Conservation (phyloP, 2,888 invertebrate genomes). For the Octonoba sinensis region DNA sequence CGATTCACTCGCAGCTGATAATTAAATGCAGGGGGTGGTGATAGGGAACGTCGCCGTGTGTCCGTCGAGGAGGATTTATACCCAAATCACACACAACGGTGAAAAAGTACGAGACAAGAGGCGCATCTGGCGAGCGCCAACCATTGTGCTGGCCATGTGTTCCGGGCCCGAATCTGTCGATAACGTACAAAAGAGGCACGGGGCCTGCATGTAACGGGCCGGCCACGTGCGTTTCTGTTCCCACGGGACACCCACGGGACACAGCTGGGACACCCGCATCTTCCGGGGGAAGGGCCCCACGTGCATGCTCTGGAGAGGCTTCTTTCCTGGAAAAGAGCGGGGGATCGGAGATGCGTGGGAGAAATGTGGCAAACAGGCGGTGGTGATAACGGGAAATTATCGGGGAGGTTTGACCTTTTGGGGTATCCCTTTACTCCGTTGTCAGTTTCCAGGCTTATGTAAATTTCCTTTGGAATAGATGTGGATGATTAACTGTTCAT, state of each 20-base stretch:
- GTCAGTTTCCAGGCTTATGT: too few relatives aligned
- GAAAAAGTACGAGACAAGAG: too few relatives aligned
- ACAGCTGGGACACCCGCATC: conserved; percentile 30
- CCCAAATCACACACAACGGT: too few relatives aligned
- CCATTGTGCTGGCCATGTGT: conserved; percentile 21
- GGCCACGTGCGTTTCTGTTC: conserved; percentile 44
- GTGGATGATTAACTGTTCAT: too few relatives aligned
- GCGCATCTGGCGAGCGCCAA: conserved; percentile 27
- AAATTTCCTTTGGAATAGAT: too few relatives aligned
- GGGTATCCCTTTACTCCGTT: background rate
- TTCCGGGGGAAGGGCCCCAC: conserved; percentile 21
- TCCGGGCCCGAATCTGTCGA: conserved; percentile 17
- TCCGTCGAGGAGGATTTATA: too few relatives aligned
- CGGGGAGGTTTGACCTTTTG: conserved; percentile 6
- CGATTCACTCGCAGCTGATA: too few relatives aligned
- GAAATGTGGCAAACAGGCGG: too few relatives aligned
- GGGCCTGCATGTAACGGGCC: conserved; percentile 27
- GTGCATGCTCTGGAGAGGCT: background rate
- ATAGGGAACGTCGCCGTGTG: too few relatives aligned
- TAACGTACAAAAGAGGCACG: conserved; percentile 40
- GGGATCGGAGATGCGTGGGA: too few relatives aligned
- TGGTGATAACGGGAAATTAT: background rate
- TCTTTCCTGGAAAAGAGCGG: too few relatives aligned
- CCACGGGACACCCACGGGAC: conserved; percentile 52
- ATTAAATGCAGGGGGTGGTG: too few relatives aligned